phyloP scores from a whole-genome alignment of 2,888 invertebrate genomes.

The Charanyca ferruginea region DNA sequence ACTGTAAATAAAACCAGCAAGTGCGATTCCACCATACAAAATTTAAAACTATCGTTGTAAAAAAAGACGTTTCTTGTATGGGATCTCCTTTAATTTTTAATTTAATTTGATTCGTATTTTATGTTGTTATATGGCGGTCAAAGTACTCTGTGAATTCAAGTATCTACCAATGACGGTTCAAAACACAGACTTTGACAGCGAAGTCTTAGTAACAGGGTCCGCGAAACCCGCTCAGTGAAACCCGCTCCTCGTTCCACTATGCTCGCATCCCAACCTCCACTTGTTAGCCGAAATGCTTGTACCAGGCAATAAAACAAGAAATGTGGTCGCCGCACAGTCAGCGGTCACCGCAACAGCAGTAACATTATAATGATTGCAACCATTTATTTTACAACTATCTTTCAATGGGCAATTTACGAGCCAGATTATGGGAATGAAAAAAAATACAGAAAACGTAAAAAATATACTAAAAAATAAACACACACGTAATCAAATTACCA shows the following conservation, averaged over 20 bases:
- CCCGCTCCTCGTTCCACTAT: slow-evolving; percentile 1
- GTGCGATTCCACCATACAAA: no score
- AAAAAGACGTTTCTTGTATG: no score
- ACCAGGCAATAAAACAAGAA: slow-evolving; percentile 65
- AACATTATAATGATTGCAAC: slow-evolving; percentile 58
- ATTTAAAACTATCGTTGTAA: no score
- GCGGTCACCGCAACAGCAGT: slow-evolving; percentile 63
- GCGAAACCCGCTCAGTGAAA: no score
- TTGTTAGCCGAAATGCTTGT: slow-evolving; percentile 60
- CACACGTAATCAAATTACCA: slow-evolving; percentile 62
- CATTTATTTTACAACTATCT: slow-evolving; percentile 67
- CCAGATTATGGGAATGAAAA: slow-evolving; percentile 53
- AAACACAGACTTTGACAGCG: no score
- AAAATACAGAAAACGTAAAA: slow-evolving; percentile 38
- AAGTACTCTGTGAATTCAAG: no score
- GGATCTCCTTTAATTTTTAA: no score
- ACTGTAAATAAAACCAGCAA: no score
- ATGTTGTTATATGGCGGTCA: no score
- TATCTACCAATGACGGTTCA: no score
- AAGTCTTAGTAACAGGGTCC: no score
- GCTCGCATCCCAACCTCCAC: slow-evolving; percentile 32
- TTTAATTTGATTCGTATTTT: no score
- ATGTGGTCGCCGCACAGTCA: slow-evolving; percentile 65
- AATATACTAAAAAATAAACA: slow-evolving; percentile 46
- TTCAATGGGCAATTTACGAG: slow-evolving; percentile 62